Base-by-base conservation (phyloP, 1,140 invertebrate species). In the Schlechtendalia chinensis region DNA sequence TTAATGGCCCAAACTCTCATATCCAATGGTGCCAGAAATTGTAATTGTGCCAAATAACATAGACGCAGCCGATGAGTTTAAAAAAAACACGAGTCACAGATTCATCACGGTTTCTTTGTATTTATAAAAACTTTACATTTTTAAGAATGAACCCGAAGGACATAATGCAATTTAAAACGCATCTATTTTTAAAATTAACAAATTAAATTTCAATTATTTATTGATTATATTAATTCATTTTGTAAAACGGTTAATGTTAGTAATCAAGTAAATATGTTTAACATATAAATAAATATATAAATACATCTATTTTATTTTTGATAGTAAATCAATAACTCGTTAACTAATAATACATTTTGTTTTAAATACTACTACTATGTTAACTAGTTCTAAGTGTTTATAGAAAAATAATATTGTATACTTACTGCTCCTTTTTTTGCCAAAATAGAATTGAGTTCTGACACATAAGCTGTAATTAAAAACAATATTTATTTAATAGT, bases 351-450 rank as follows among this genome's bases (percentile, higher is more conserved):
- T 39, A 39, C 3, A 8, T 39, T 39, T 39, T 39, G 32, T 39
- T 39, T 39, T 39, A 39, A 4, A 39, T 8, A 39, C 32, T 39
- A 39, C 32, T 39, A 39, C 3, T 8, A 8, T 8, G 32, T 39
- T 39, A 39, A 39, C 8, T 39, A 4, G 5, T n/a, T 50, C 11
- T 50, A 50, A 24, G 22, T 10, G 22, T 10, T 58, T 58, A 19
- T 58, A 8, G 24, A 58, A 2, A 24, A 2, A 24, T 58, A 39
- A 58, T 24, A 58, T 5, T 58, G 2, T 24, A 8, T 24, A 79
- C 75, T 79, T 79, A 79, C 75, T 47, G 75, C 58, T 79, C 75
- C 75, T 22, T 79, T 79, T 63, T 79, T 79, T 6, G 75, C 56
- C 58, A 79, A 22, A 79, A 79, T 79, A 19, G 75, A 79, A 79